Base-by-base conservation (phyloP, 2,888 invertebrate species). In the Lepidocyrtoides sp. region DNA sequence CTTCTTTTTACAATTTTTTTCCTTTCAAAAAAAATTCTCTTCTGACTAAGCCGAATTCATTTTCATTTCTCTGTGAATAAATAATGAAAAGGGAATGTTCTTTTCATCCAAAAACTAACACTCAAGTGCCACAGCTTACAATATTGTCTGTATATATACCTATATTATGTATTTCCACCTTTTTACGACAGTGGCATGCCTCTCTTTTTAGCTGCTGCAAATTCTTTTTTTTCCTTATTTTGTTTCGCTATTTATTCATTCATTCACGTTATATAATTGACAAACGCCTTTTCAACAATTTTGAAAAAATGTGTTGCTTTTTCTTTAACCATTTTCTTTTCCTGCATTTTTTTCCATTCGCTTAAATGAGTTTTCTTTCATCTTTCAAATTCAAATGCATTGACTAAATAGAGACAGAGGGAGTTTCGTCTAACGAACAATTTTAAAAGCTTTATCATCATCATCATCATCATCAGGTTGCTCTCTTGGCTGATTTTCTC, bases 301-400 rank as follows among this genome's bases (percentile, higher is more conserved):
- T n/a, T n/a, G n/a, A 57, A 20, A 8, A 20, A 57, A 3, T 57
- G 2, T 57, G n/a, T n/a, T n/a, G 17, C 2, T 57, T 20, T 2
- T 2, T 2, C 20, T 51, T 51, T 20, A 20, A 4, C 82, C 60
- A 36, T 36, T n/a, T n/a, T n/a, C n/a, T n/a, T 81, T 44, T 82
- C n/a, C 60, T 32, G 17, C n/a, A n/a, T n/a, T 4, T 32, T 69
- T 81, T 91, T 66, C 69, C 72, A 69, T 89, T 23, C 54, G 32
- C 26, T 36, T 32, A 57, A 66, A 69, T 82, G 48, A 54, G 66
- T 44, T 85, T 51, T 41, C 36, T 8, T 23, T 75, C 20, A 1
- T n/a, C n/a, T n/a, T n/a, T n/a, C n/a, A n/a, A n/a, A n/a, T n/a
- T n/a, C n/a, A n/a, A n/a, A n/a, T n/a, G n/a, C n/a, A n/a, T n/a